Base-by-base conservation (phyloP, 2,113 vertebrate genomes). In the Lamprologus tigripictilis region DNA sequence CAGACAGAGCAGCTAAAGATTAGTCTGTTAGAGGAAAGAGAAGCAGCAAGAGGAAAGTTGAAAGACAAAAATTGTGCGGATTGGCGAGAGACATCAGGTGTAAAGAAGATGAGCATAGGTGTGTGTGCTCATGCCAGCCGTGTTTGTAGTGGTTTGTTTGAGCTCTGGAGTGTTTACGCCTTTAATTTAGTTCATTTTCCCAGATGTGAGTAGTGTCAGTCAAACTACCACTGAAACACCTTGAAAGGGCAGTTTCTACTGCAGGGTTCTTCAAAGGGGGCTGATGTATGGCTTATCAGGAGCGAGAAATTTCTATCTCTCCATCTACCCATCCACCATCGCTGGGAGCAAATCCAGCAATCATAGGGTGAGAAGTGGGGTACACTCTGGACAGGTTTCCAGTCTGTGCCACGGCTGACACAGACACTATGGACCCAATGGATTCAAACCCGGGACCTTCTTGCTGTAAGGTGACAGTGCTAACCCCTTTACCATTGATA, bases 91-190 rank as follows among this genome's bases (percentile, higher is more conserved):
- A 86, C 57, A 51, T 5, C 11, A 8, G 14, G 6, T 11, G 11
- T 80, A 33, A 86, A 14, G 35, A 81, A 54, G 63, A 66, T 16
- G 23, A 90, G 53, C 49, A 14, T 5, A 10, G 12, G 10, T 87
- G 79, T 91, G 79, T 89, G 47, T 68, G 73, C 11, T 86, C 23
- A 61, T 8, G 14, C 5, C 37, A 61, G 66, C 55, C 4, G 2
- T 86, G 82, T 90, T 86, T 92, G 31, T 14, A 91, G 28, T 49
- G 79, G 33, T 51, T 90, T 58, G 54, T 87, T 88, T 81, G 23
- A 76, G 35, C 76, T 80, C 40, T n/a, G 17, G 79, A 83, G 54
- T 80, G 78, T 87, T 91, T 87, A 58, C 33, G 7, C 55, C 73
- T 86, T 87, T 86, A 66, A 82, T 92, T 89, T 80, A 78, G 61